Percentiles rank a stretch among this genome's conserved stretches.
phyloP scores from a whole-genome alignment of 1,140 invertebrate genomes.

The Drosophila ironensis region DNA sequence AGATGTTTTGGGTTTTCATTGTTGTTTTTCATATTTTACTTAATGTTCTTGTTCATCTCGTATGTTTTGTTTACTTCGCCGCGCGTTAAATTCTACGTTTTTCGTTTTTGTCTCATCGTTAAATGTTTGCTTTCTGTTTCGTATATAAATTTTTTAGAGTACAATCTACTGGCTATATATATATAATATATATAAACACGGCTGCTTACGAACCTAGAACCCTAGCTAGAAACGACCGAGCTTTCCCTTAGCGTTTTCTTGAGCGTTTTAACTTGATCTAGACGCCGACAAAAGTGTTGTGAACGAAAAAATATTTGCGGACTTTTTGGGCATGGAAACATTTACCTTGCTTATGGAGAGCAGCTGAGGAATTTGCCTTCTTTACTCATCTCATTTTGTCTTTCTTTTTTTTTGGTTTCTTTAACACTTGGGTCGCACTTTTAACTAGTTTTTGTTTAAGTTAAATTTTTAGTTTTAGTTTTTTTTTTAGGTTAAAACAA shows the following conservation, averaged over 20 bases:
- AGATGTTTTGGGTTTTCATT: slow-evolving; percentile 24
- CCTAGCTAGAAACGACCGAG: slow-evolving; percentile 59
- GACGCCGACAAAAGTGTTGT: slow-evolving; percentile 41
- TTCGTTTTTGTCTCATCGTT: no score
- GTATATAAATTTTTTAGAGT: slow-evolving; percentile 55
- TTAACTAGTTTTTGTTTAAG: slow-evolving; percentile 42
- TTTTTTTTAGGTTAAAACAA: slow-evolving; percentile 72
- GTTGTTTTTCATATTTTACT: slow-evolving; percentile 29
- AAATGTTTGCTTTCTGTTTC: slow-evolving; percentile 13
- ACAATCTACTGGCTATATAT: slow-evolving; percentile 72
- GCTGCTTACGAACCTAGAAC: slow-evolving; percentile 57
- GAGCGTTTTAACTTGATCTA: slow-evolving; percentile 30
- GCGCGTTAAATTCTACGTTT: slow-evolving; percentile 68
- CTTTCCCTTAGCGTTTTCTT: slow-evolving; percentile 2
- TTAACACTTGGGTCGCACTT: slow-evolving; percentile 67
- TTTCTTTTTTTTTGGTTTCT: slow-evolving; percentile 38
- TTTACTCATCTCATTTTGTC: slow-evolving; percentile 1
- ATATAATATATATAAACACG: slow-evolving; percentile 67
- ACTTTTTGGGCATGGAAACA: slow-evolving; percentile 30
- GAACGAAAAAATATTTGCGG: slow-evolving; percentile 46
- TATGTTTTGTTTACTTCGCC: slow-evolving; percentile 48
- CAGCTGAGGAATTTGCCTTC: slow-evolving; percentile 42
- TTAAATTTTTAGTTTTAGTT: slow-evolving; percentile 65
- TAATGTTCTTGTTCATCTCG: slow-evolving; percentile 27
- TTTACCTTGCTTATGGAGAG: slow-evolving; percentile 48